Percentiles rank a stretch among this genome's conserved stretches.
Evolutionary conservation across 1,140 invertebrate species (phyloP).

Genomic region (Rhopalosiphum maidis): DNA sequence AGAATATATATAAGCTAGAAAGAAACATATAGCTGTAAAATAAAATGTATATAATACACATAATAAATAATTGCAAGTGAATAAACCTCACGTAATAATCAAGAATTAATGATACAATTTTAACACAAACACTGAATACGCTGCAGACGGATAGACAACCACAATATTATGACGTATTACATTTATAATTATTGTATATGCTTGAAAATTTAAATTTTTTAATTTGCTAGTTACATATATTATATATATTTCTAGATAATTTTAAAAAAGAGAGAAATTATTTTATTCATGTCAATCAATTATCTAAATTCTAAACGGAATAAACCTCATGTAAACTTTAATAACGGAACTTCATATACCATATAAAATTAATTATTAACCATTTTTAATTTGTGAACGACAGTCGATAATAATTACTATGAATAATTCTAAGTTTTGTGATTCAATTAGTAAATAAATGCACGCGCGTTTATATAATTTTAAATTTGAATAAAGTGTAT

Average conservation of each 20-base stretch:
- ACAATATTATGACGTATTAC: background rate
- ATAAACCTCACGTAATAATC: background rate
- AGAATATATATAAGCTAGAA: background rate
- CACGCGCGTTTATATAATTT: too few relatives aligned
- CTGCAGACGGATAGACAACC: background rate
- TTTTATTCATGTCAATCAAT: background rate
- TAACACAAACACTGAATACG: background rate
- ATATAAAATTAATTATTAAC: too few relatives aligned
- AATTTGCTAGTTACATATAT: background rate
- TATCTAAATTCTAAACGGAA: background rate
- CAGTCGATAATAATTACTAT: too few relatives aligned
- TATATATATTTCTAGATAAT: background rate
- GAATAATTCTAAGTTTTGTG: too few relatives aligned
- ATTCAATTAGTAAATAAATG: too few relatives aligned
- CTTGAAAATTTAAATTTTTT: too few relatives aligned
- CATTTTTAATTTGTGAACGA: too few relatives aligned
- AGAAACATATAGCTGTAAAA: conserved; percentile 1
- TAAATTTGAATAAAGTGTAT: too few relatives aligned
- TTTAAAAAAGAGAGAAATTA: background rate
- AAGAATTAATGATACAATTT: background rate
- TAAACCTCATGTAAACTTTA: too few relatives aligned
- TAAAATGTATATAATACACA: background rate
- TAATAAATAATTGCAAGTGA: background rate
- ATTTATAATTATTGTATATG: too few relatives aligned
- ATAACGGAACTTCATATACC: too few relatives aligned